Percentiles rank a stretch among this genome's conserved stretches.
Evolutionary conservation across 1,140 invertebrate species (phyloP).

Genomic region (Asobara japonica): DNA sequence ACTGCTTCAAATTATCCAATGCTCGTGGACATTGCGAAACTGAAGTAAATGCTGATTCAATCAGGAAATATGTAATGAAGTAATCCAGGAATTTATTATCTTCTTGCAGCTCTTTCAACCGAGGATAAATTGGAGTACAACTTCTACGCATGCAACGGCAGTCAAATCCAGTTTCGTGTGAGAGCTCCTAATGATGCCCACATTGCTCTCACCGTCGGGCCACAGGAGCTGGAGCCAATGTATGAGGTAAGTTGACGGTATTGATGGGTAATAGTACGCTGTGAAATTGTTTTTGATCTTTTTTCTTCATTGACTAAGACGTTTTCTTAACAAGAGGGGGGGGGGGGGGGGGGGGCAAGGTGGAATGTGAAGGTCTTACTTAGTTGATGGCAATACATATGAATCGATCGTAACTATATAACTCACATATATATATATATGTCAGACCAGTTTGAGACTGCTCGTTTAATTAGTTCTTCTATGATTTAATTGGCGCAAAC

Average conservation of each 20-base stretch:
- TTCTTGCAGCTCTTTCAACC: conserved; percentile 75
- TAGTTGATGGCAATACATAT: too few relatives aligned
- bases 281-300: too few relatives aligned
- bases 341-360: too few relatives aligned
- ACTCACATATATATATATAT: too few relatives aligned
- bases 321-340: too few relatives aligned
- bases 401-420: too few relatives aligned
- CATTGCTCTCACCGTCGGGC: conserved; percentile 75
- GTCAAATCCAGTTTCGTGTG: conserved; percentile 78
- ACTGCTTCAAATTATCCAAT: background rate
- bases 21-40: background rate
- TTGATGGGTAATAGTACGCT: too few relatives aligned
- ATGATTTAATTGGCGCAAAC: too few relatives aligned
- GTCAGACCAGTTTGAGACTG: too few relatives aligned
- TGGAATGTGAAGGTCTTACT: too few relatives aligned
- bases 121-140: conserved; percentile 83
- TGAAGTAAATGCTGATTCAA: background rate
- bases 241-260: conserved; percentile 72
- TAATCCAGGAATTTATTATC: conserved; percentile 5
- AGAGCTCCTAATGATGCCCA: conserved; percentile 83
- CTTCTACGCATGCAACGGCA: conserved; percentile 76
- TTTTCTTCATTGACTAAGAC: too few relatives aligned
- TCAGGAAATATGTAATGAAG: background rate
- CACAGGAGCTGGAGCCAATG: conserved; percentile 77
- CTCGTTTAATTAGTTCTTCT: background rate